A percentile compares a stretch with the other conserved stretches of the same genome.
Evolutionary conservation across 2,113 vertebrate species (phyloP).

Genomic region (Rhinopomastus cyanomelas): DNA sequence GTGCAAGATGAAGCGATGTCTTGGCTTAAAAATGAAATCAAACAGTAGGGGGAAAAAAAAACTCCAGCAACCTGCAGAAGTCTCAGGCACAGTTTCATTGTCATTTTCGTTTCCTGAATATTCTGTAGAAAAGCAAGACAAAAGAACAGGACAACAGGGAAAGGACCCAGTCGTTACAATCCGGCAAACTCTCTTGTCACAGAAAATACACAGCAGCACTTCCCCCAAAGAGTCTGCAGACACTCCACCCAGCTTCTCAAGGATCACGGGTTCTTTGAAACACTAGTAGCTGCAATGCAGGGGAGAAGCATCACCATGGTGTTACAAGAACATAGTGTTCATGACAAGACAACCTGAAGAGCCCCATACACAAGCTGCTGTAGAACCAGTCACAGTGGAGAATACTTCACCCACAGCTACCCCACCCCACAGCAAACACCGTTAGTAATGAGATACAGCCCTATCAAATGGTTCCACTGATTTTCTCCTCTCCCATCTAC

Average conservation of each 20-base stretch:
- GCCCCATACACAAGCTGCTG: neutral
- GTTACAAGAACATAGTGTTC: neutral
- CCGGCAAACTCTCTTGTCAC: neutral
- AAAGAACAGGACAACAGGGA: constrained; percentile 76
- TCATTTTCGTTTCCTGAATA: constrained; percentile 95
- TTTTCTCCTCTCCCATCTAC: neutral
- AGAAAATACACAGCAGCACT: neutral
- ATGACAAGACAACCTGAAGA: neutral
- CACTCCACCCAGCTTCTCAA: neutral
- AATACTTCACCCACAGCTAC: neutral
- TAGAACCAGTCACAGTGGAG: neutral
- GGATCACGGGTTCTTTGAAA: neutral
- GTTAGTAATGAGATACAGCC: accelerated
- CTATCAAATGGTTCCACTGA: neutral
- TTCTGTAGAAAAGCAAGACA: constrained; percentile 90
- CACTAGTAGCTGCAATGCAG: neutral
- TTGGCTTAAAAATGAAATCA: constrained; percentile 63
- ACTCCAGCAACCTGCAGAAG: constrained; percentile 90
- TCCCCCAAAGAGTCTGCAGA: neutral
- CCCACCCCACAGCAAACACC: neutral
- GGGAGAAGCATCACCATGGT: neutral
- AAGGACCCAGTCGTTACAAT: constrained; percentile 68
- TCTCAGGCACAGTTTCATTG: constrained; percentile 89
- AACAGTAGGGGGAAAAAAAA: constrained; percentile 73
- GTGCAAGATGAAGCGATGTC: constrained; percentile 64